Evolutionary conservation across 1,140 invertebrate genomes (phyloP), one percentile per base, ranked within the genome.

Genomic region (Drosophila pallidifrons): DNA sequence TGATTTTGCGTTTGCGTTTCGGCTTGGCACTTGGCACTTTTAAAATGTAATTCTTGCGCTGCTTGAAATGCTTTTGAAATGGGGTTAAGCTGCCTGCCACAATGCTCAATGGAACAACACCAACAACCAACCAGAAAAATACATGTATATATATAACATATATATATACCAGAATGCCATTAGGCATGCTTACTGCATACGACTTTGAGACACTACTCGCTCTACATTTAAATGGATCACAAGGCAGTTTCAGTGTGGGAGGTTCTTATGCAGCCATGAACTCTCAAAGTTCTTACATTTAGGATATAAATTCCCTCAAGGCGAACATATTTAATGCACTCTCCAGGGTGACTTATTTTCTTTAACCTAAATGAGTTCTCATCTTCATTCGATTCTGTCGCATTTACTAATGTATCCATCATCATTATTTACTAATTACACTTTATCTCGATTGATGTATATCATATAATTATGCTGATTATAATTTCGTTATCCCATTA

Each of bases 1-100:
- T 89, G 81, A 88, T 88, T 87, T 89, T 81, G 66, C 82, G 69
- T 75, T 79, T 85, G 65, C 82, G 70, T 79, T 79, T 85, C 20
- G 65, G 68, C 83, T 75, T 82, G 74, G 63, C 74, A 66, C 51
- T 77, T 68, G 82, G 73, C 82, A 71, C 51, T 76, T 66, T 85
- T 83, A 72, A 81, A 25, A 81, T 83, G 81, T 81, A 83, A 85
- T 85, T 85, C 75, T 85, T 85, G 61, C 60, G 66, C 74, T 61
- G 63, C 65, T 73, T 45, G 69, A 60, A 68, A 74, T 79, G 68
- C 59, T 51, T 80, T 64, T 16, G 69, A 82, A 88, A 74, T 82
- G 74, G 73, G 83, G 83, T 75, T 88, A 88, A 77, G 82, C 82
- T 87, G 82, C 57, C 81, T 87, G 82, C 57, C 81, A 71, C 74